phyloP scores from a whole-genome alignment of 2,797 vertebrate genomes.

The Uromys caudimaculatus region DNA sequence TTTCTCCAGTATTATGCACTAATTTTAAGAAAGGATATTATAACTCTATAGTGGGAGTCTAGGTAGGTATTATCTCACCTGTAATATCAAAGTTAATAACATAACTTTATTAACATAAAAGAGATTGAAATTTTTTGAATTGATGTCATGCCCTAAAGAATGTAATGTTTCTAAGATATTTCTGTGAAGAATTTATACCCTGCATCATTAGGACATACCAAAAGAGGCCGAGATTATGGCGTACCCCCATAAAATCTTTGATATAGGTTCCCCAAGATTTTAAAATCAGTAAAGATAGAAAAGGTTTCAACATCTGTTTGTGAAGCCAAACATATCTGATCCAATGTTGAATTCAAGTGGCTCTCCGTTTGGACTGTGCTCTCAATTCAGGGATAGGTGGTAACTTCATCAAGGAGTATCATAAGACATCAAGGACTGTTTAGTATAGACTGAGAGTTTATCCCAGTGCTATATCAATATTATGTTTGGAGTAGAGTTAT shows the following conservation, averaged over 20 bases:
- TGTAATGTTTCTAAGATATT: neutral
- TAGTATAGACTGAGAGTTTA: neutral
- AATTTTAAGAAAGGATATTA: neutral
- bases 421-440: neutral
- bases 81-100: neutral
- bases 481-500: neutral
- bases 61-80: neutral
- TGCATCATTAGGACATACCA: neutral
- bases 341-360: neutral
- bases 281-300: neutral
- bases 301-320: neutral
- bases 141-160: neutral
- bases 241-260: neutral
- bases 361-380: neutral
- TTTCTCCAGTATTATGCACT: neutral
- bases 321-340: neutral
- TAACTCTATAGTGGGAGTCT: neutral
- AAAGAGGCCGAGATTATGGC: neutral
- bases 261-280: neutral
- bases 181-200: neutral
- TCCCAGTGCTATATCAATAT: neutral
- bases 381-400: fast-evolving
- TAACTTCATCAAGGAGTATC: neutral
- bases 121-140: neutral
- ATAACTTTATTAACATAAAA: neutral